Base-by-base conservation (phyloP, 2,113 vertebrate genomes). In the Hemibagrus wyckioides region DNA sequence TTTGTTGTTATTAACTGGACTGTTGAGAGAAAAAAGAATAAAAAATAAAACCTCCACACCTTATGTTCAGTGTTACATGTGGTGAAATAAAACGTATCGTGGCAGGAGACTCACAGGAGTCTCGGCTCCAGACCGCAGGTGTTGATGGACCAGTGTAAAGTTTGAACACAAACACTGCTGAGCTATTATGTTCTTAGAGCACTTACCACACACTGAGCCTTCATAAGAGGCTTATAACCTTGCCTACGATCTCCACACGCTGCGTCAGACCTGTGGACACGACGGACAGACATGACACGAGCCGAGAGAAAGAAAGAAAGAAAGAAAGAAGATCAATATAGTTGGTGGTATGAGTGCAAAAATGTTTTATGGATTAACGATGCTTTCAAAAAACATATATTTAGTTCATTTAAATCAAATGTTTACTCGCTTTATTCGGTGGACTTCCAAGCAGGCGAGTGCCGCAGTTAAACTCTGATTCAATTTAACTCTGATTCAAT, bases 181-280 rank as follows among this genome's bases (percentile, higher is more conserved):
- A 59, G 33, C 33, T 50, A 79, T 80, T 80, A 80, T 80, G 52
- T 80, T 80, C 79, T 81, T 59, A 81, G 36, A 81, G 23, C 33
- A 89, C 97, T 84, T 95, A 98, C 98, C 95, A 95, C 97, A 93
- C 97, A 98, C 36, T 96, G 91, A 59, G 97, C 96, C 90, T 96
- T 95, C 69, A 95, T 96, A 36, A 99, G 93, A 88, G 97, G 96
- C 89, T 96, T 97, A 90, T 94, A 97, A 73, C 97, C 97, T 90
- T 97, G 97, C 88, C 96, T 96, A 87, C 94, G 94, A 85, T 93
- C 90, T 71, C 95, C 94, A 86, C 88, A 94, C 50, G 88, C 86
- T 36, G 96, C 96, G 90, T 99, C 97, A 50, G 94, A 92, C 93
- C 97, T 99, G 28, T 23, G 82, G 83, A 81, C 56, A 88, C 59